These are phyloP conservation scores for Plecturocebus donacophilus DNA, from an alignment of 2,113 vertebrate species.

Conservation along the genomic window DNA sequence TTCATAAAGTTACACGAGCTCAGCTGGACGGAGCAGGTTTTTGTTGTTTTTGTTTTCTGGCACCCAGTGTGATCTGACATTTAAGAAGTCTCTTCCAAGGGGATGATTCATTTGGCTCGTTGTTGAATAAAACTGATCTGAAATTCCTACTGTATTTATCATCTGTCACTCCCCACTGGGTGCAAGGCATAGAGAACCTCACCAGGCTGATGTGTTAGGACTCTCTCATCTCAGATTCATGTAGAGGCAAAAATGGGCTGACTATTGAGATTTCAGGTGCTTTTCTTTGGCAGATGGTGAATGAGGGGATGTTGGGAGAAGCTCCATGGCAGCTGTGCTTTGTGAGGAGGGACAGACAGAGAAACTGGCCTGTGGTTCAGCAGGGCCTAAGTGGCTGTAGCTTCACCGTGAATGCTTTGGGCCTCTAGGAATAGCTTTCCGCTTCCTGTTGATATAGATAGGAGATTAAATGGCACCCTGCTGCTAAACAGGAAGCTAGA, in stretches of 20 bases:
- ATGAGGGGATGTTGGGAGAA: neutral
- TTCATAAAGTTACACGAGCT: neutral
- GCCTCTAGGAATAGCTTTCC: neutral
- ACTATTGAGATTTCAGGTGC: neutral
- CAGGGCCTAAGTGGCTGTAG: rapidly evolving
- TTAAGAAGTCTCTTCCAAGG: neutral
- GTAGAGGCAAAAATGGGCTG: neutral
- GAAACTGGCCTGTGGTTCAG: neutral
- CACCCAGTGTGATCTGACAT: neutral
- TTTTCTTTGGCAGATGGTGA: neutral
- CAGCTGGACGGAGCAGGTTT: neutral
- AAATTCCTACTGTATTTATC: neutral
- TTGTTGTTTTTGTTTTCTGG: neutral
- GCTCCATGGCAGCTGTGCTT: rapidly evolving
- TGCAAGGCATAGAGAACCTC: neutral
- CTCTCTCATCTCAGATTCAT: neutral
- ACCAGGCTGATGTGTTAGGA: neutral
- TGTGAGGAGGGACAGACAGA: too few relatives aligned
- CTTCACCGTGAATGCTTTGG: neutral
- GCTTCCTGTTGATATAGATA: neutral
- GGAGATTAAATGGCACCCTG: neutral
- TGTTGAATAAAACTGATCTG: neutral
- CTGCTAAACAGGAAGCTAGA: neutral
- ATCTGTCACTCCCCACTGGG: neutral
- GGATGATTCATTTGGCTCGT: neutral